phyloP scores from a whole-genome alignment of 2,113 vertebrate genomes.

The Chaetodon trifascialis region DNA sequence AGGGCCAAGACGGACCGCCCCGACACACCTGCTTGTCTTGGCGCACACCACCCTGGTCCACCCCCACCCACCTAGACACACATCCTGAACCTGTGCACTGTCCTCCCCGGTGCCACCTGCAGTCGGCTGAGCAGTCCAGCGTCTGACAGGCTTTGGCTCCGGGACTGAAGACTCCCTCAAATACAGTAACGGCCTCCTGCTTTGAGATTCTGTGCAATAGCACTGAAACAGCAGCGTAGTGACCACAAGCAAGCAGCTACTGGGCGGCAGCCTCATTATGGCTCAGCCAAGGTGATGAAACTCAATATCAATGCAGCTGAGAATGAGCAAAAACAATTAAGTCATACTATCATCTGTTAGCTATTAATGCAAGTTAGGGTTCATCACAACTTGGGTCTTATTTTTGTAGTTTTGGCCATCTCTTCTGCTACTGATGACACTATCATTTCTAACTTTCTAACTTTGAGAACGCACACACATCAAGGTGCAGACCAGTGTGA shows the following conservation, averaged over 20 bases:
- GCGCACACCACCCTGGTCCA: constrained; percentile 65
- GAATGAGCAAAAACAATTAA: constrained; percentile 49
- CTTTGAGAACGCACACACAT: neutral
- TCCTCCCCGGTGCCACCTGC: constrained; percentile 25
- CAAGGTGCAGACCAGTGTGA: neutral
- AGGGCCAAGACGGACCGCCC: constrained; percentile 88
- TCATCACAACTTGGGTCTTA: constrained; percentile 4
- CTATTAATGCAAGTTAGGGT: neutral
- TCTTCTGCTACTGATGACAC: neutral
- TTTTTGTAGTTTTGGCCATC: constrained; percentile 3
- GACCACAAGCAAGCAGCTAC: constrained; percentile 58
- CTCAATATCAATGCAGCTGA: constrained; percentile 51
- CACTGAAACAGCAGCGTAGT: constrained; percentile 40
- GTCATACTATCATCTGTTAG: constrained; percentile 9
- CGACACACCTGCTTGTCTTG: constrained; percentile 92
- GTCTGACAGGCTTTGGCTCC: constrained; percentile 26
- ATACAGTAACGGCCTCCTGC: constrained; percentile 14
- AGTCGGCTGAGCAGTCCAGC: constrained; percentile 19
- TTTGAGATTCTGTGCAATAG: constrained; percentile 48
- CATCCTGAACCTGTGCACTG: constrained; percentile 33
- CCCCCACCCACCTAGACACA: constrained; percentile 47
- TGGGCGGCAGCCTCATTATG: constrained; percentile 63
- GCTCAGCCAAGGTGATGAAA: constrained; percentile 74
- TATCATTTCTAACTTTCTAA: neutral
- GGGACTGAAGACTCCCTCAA: constrained; percentile 27